Conservation (phyloP, 2,797 vertebrate species). For the Chelon auratus region DNA sequence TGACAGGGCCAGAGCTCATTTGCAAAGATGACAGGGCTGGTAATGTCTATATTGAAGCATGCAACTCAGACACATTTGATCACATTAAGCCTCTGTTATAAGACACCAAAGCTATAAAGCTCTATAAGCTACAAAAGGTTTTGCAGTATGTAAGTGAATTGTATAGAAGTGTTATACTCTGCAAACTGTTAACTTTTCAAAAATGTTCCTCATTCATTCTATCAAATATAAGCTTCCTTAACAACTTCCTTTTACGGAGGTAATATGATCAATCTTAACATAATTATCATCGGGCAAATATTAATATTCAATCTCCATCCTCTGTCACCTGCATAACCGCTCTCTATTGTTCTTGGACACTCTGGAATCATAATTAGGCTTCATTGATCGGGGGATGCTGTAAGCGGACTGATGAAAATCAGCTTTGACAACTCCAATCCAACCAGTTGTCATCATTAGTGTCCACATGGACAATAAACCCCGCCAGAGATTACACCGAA, state of each 20-base stretch:
- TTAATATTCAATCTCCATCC: slow-evolving; percentile 21
- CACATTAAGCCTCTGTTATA: slow-evolving; percentile 5
- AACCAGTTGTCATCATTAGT: slow-evolving; percentile 48
- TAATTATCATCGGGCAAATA: slow-evolving; percentile 11
- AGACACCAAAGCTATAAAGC: not conserved
- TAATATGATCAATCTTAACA: slow-evolving; percentile 4
- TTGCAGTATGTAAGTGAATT: not conserved
- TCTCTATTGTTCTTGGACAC: slow-evolving; percentile 53
- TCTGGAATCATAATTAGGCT: slow-evolving; percentile 69
- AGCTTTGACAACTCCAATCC: slow-evolving; percentile 73
- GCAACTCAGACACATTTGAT: slow-evolving; percentile 30
- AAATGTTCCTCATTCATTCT: not conserved
- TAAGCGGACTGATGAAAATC: slow-evolving; percentile 74
- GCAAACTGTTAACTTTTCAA: not conserved
- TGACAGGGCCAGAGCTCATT: slow-evolving; percentile 36
- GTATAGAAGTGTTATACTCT: not conserved
- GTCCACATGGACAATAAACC: slow-evolving; percentile 58
- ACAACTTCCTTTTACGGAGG: not conserved
- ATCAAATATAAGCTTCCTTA: not conserved
- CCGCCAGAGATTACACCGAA: slow-evolving; percentile 49
- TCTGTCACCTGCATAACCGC: slow-evolving; percentile 47
- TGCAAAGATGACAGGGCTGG: slow-evolving; percentile 45
- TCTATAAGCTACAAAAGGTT: not conserved
- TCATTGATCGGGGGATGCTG: slow-evolving; percentile 64
- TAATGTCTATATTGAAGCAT: slow-evolving; percentile 31